Evolutionary conservation across 2,888 invertebrate genomes (phyloP).

Genomic region (Platynereis dumerilii): DNA sequence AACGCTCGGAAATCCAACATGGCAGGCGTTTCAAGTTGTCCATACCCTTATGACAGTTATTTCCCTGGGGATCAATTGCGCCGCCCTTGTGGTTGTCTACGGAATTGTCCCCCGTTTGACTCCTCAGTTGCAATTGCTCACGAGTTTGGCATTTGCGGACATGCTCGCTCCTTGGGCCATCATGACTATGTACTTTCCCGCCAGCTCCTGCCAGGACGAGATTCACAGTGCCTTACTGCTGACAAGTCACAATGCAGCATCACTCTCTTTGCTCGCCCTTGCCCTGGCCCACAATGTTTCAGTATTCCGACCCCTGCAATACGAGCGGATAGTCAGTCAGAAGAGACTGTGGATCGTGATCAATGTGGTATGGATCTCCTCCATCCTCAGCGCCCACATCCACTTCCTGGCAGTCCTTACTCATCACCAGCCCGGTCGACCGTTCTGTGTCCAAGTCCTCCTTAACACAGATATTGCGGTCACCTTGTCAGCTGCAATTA

Average conservation of each 20-base stretch:
- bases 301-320: slow-evolving; percentile 37
- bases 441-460: slow-evolving; percentile 31
- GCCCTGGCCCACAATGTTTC: slow-evolving; percentile 30
- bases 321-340: slow-evolving; percentile 29
- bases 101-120: slow-evolving; percentile 34
- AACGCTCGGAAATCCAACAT: slow-evolving; percentile 1
- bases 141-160: slow-evolving; percentile 34
- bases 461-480: slow-evolving; percentile 27
- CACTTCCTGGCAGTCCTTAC: slow-evolving; percentile 33
- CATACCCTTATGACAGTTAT: slow-evolving; percentile 31
- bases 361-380: slow-evolving; percentile 29
- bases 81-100: slow-evolving; percentile 34
- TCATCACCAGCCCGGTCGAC: slow-evolving; percentile 23
- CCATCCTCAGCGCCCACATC: slow-evolving; percentile 28
- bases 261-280: slow-evolving; percentile 29
- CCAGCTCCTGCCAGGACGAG: slow-evolving; percentile 34
- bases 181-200: slow-evolving; percentile 36
- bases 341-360: slow-evolving; percentile 32
- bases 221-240: slow-evolving; percentile 34
- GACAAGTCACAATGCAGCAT: slow-evolving; percentile 33
- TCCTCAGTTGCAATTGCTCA: slow-evolving; percentile 34
- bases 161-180: slow-evolving; percentile 38
- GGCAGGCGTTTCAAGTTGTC: slow-evolving; percentile 27
- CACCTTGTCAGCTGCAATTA: slow-evolving; percentile 18
- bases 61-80: slow-evolving; percentile 31